Conservation (phyloP, 1,140 invertebrate species). For the Colletes latitarsis region DNA sequence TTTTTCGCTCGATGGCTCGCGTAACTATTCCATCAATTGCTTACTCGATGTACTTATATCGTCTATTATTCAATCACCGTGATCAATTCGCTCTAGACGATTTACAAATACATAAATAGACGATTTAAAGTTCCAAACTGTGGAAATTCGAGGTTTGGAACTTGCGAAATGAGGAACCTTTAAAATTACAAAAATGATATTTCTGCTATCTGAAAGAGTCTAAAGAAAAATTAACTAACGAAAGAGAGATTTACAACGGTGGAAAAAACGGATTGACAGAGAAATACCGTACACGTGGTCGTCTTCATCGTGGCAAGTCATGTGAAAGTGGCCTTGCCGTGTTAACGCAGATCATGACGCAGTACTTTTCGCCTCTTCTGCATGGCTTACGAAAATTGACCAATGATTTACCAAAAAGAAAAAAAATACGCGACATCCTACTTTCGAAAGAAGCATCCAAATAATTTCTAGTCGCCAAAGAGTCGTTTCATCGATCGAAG, state of each 20-base stretch:
- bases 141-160: neutral
- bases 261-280: conserved; percentile 14
- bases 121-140: neutral
- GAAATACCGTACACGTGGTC: conserved; percentile 17
- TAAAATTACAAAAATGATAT: neutral
- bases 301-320: conserved; percentile 53
- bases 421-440: neutral
- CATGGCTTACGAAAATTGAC: conserved; percentile 18
- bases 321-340: conserved; percentile 67
- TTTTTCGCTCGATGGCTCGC: neutral
- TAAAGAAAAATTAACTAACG: neutral
- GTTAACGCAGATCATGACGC: conserved; percentile 50
- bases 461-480: neutral
- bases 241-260: neutral
- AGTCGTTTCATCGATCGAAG: neutral
- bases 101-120: no score
- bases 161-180: neutral
- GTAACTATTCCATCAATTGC: conserved; percentile 21
- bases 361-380: conserved; percentile 21
- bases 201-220: neutral
- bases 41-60: no score
- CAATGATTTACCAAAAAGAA: conserved; percentile 9
- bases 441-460: conserved; percentile 3
- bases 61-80: no score
- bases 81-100: no score